Base-by-base conservation (phyloP, 1,140 invertebrate genomes). In the Macrocentrus cingulum region DNA sequence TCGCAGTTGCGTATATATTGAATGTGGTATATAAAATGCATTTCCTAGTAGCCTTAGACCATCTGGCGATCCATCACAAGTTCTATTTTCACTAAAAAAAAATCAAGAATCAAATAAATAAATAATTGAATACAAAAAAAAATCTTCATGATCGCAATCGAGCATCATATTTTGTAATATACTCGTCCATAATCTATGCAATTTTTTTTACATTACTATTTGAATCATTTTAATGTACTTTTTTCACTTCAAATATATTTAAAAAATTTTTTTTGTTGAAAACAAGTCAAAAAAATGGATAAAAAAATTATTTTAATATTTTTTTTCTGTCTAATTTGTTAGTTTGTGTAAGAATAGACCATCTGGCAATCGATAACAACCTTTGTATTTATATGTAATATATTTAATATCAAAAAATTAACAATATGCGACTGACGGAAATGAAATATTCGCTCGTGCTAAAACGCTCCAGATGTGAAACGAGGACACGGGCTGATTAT, bases 31-130 rank as follows among this genome's bases (percentile, higher is more conserved):
- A 29, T 13, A 55, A 55, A 23, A 45, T 7, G 20, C 32, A 54
- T 25, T 54, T 42, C n/a, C 18, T 37, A 11, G 9, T 16, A 16
- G 45, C 51, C 36, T 55, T 54, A 58, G 37, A 60, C 32, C 58
- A 60, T 60, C 58, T 55, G 58, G 52, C 45, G 25, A 60, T 60
- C 58, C 44, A 60, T 60, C 41, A 60, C 23, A 7, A n/a, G 9
- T 53, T 19, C 50, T 32, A 53, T 41, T 19, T 34, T 36, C 39
- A 41, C 25, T 34, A 34, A 11, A 34, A 7, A 34, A 11, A 34
- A 34, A 34, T 34, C 6, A 34, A 34, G 11, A 34, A 34, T 7
- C 6, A 7, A 7, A 34, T 34, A 11, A 11, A 34, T 7, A 34
- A 34, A 34, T 34, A 7, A 34, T 39, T 39, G 11, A n/a, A 29